Percentiles rank a stretch among this genome's conserved stretches.
phyloP scores from a whole-genome alignment of 2,888 invertebrate genomes.

The Eristalis intricaria region DNA sequence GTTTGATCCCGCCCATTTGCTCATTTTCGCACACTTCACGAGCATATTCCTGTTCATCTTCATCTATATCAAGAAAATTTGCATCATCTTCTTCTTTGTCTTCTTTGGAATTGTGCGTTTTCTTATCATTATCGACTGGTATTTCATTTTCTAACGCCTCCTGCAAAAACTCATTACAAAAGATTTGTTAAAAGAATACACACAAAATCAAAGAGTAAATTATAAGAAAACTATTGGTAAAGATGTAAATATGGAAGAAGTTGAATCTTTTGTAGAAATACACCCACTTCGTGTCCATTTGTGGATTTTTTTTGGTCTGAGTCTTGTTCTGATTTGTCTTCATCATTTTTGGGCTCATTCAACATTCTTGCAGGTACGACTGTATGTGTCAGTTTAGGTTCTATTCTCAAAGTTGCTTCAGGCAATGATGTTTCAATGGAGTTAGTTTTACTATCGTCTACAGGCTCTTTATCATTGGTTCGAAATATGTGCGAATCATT shows the following conservation, averaged over 20 bases:
- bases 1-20: slow-evolving; percentile 46
- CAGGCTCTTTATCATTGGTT: slow-evolving; percentile 10
- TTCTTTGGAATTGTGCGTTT: slow-evolving; percentile 11
- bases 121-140: slow-evolving; percentile 12
- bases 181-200: slow-evolving; percentile 31
- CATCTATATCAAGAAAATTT: neutral
- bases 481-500: neutral
- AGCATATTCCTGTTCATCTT: neutral
- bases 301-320: slow-evolving; percentile 12
- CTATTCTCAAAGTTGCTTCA: slow-evolving; percentile 33
- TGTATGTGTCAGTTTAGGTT: slow-evolving; percentile 28
- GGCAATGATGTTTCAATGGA: slow-evolving; percentile 20
- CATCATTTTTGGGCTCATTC: neutral
- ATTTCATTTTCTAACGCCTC: slow-evolving; percentile 47
- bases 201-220: neutral
- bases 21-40: neutral
- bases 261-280: slow-evolving; percentile 62
- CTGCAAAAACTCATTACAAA: slow-evolving; percentile 70
- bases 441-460: slow-evolving; percentile 16
- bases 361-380: slow-evolving; percentile 47
- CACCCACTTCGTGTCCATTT: slow-evolving; percentile 67
- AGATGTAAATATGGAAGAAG: slow-evolving; percentile 41
- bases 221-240: slow-evolving; percentile 8
- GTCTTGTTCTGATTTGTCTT: slow-evolving; percentile 10
- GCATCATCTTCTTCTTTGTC: neutral